These are phyloP conservation scores for Ara ararauna DNA, from an alignment of 2,797 vertebrate species.

Conservation along the genomic window DNA sequence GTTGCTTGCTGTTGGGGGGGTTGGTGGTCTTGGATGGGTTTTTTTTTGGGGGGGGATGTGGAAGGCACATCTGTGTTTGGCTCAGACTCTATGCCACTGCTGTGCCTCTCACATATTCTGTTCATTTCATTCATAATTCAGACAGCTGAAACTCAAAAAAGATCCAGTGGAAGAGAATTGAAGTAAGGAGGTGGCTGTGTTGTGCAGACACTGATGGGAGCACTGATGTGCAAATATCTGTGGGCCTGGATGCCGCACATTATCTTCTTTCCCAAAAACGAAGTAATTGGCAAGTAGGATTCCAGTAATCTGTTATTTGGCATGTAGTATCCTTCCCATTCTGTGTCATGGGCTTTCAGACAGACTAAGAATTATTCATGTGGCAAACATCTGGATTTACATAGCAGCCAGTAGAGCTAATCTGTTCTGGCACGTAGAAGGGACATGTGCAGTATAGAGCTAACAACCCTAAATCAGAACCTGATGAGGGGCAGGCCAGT, in stretches of 20 bases:
- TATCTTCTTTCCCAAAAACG: neutral
- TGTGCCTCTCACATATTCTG: neutral
- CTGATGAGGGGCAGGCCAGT: neutral
- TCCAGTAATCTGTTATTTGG: neutral
- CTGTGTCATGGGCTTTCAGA: neutral
- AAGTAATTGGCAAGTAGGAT: neutral
- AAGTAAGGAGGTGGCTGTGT: neutral
- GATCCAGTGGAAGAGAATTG: rapidly evolving
- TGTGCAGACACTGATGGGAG: neutral
- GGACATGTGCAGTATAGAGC: neutral
- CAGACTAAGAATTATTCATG: neutral
- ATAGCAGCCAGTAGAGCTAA: neutral
- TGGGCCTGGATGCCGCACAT: neutral
- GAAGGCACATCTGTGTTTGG: neutral
- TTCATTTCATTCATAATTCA: neutral
- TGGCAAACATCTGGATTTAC: slow-evolving; percentile 56
- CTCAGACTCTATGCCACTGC: neutral
- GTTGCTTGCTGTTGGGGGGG: neutral
- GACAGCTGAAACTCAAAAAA: neutral
- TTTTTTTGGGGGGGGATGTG: rapidly evolving
- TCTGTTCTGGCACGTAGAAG: neutral
- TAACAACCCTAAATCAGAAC: neutral
- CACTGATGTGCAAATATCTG: neutral
- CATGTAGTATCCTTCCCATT: neutral
- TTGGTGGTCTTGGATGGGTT: neutral